Base-by-base conservation (phyloP, 2,888 invertebrate genomes). In the Cylloceria caligata region DNA sequence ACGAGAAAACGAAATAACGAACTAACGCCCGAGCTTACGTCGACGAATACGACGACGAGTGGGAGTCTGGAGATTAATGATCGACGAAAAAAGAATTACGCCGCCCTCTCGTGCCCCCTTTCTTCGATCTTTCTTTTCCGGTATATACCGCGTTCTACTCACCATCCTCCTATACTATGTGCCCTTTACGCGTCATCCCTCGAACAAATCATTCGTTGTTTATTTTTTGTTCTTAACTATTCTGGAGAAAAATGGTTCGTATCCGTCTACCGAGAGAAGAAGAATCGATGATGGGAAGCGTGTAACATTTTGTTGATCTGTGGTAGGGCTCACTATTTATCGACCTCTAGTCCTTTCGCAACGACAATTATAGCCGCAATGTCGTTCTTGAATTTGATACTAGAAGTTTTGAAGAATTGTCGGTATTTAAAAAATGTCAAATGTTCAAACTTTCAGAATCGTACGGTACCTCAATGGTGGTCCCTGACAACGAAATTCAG, bases 41-140 rank as follows among this genome's bases (percentile, higher is more conserved):
- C 64, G 57, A 78, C 68, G 34, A 78, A 42, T 27, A 52, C 69
- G 60, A 71, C 71, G 75, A 71, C 71, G 16, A 57, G 60, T 71
- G 71, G 60, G 42, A 75, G 42, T 49, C 34, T 57, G 73, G 42
- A 80, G 83, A 83, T 83, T 83, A 73, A 83, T 80, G 83, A 76
- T 76, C 39, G 21, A 68, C 68, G 72, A 57, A 73, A 79, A 80
- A 75, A 82, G 65, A 72, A 79, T 79, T 79, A 80, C 69, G 24
- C 57, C 42, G 47, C 65, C 13, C 36, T 13, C 21, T 42, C 13
- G 36, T 76, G 11, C 68, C 30, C 30, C 64, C 36, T 27, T 36
- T 55, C 74, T 81, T 65, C 27, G 19, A 34, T 30, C 55, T 62
- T 52, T 81, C 71, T 62, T 24, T 60, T 80, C n/a, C 57, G 27